A percentile compares a stretch with the other conserved stretches of the same genome.
Conservation (phyloP, 2,113 vertebrate genomes). For the Irena cyanogastra region DNA sequence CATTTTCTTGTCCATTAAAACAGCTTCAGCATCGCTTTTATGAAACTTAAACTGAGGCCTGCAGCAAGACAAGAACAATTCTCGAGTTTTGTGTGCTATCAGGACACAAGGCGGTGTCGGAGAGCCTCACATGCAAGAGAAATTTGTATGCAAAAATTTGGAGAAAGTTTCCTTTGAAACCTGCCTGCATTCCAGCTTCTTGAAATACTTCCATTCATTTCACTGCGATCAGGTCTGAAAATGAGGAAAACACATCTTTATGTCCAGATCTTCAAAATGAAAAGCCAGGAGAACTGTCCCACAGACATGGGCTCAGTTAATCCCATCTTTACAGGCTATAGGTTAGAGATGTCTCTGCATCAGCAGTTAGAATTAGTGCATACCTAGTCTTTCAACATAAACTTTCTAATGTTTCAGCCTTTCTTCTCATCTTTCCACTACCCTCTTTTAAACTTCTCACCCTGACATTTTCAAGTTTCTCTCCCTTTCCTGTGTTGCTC, state of each 20-base stretch:
- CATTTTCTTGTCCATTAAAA: constrained; percentile 12
- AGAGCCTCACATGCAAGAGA: neutral
- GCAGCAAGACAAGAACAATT: neutral
- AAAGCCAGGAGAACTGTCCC: neutral
- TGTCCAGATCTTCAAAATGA: neutral
- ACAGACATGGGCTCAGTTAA: neutral
- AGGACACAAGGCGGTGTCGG: neutral
- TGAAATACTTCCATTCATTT: neutral
- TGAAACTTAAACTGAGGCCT: neutral
- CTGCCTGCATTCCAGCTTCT: neutral
- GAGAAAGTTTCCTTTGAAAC: constrained; percentile 1
- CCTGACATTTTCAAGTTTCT: neutral
- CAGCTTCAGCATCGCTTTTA: neutral
- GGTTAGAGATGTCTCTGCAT: neutral
- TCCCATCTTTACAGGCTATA: neutral
- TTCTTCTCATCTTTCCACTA: neutral
- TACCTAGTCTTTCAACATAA: neutral
- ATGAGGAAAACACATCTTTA: neutral
- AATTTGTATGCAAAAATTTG: neutral
- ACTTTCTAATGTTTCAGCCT: neutral
- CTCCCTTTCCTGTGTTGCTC: neutral
- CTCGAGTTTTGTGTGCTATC: neutral
- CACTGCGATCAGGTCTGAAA: neutral
- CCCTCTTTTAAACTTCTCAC: neutral
- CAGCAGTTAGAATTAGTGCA: neutral